Evolutionary conservation across 2,888 invertebrate genomes (phyloP).

Genomic region (Tricholauxania praeusta): DNA sequence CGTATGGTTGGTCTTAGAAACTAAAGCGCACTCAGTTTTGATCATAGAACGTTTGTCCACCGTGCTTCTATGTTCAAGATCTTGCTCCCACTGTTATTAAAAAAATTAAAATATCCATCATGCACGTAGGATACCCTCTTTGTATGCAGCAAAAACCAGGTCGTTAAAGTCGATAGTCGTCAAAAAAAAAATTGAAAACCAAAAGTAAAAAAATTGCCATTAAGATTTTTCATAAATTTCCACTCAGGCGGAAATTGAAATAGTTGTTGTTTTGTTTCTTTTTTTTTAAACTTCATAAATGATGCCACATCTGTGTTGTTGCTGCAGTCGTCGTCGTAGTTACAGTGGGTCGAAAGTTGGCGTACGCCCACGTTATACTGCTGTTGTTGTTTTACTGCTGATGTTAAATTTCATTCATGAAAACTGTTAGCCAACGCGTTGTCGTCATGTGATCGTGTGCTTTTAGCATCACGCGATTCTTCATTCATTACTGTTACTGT

Average conservation of each 20-base stretch:
- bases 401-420: slow-evolving; percentile 33
- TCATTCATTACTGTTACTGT: not conserved
- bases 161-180: too few relatives aligned
- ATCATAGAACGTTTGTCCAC: too few relatives aligned
- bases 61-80: too few relatives aligned
- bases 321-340: slow-evolving; percentile 16
- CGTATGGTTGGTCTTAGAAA: too few relatives aligned
- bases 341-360: slow-evolving; percentile 44
- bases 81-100: too few relatives aligned
- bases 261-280: slow-evolving; percentile 12
- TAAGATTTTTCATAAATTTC: slow-evolving; percentile 32
- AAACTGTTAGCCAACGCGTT: slow-evolving; percentile 17
- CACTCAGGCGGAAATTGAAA: slow-evolving; percentile 30
- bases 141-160: too few relatives aligned
- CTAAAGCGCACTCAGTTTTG: too few relatives aligned
- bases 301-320: slow-evolving; percentile 8
- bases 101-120: too few relatives aligned
- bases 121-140: too few relatives aligned
- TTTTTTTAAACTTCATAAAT: slow-evolving; percentile 8
- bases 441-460: slow-evolving; percentile 6
- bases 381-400: slow-evolving; percentile 20
- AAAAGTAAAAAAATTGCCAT: not conserved
- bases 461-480: slow-evolving; percentile 22
- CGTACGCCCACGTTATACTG: slow-evolving; percentile 36
- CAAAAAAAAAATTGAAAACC: not conserved